These are phyloP conservation scores for Athene noctua DNA, from an alignment of 2,113 vertebrate genomes.

Conservation along the genomic window DNA sequence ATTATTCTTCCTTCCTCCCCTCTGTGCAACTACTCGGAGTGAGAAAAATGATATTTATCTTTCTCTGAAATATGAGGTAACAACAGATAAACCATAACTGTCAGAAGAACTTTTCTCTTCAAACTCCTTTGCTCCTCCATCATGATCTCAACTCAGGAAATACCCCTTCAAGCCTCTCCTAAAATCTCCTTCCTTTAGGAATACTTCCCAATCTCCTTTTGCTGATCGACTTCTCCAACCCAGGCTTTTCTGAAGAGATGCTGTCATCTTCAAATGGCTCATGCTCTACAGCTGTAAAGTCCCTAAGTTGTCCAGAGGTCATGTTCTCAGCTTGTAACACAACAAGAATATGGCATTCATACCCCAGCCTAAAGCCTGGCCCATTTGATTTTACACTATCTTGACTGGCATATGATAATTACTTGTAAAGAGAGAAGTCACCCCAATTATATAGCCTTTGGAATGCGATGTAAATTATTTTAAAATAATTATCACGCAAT, in stretches of 20 bases:
- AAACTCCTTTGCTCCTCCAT: neutral
- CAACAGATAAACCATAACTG: neutral
- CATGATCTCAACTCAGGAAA: neutral
- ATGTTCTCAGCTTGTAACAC: accelerated
- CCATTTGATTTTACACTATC: accelerated
- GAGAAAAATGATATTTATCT: neutral
- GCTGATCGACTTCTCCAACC: neutral
- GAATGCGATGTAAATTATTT: neutral
- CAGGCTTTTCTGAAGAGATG: neutral
- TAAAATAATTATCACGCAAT: neutral
- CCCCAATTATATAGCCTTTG: neutral
- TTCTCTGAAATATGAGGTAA: neutral
- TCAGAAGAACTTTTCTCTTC: neutral
- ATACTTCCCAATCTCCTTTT: neutral
- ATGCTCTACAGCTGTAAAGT: neutral
- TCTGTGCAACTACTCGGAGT: neutral
- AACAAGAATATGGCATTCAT: neutral
- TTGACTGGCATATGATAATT: neutral
- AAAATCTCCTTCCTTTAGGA: neutral
- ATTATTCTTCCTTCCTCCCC: neutral
- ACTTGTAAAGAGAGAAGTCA: neutral
- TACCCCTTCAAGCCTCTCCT: neutral
- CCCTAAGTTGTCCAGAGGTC: neutral
- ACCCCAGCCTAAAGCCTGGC: neutral
- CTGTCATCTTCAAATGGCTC: neutral